Conservation (phyloP, 2,888 invertebrate species). For the Candidula unifasciata region DNA sequence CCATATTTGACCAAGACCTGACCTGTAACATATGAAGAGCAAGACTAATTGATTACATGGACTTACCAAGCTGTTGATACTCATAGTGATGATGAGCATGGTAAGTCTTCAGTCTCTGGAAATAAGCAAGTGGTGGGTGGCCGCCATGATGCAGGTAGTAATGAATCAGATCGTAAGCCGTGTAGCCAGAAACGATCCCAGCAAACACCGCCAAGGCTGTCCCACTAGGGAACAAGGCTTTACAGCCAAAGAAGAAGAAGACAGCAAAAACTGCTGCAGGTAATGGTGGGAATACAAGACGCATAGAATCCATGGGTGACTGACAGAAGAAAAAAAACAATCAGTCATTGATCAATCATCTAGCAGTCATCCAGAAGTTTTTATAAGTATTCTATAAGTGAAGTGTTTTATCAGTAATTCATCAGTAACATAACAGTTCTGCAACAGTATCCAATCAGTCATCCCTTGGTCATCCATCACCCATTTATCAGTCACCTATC, state of each 20-base stretch:
- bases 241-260: conserved; percentile 74
- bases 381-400: no score
- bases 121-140: conserved; percentile 72
- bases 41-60: no score
- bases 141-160: conserved; percentile 79
- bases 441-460: no score
- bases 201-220: conserved; percentile 70
- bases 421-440: no score
- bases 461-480: no score
- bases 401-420: no score
- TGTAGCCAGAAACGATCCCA: conserved; percentile 75
- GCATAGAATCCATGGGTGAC: conserved; percentile 78
- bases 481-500: no score
- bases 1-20: no score
- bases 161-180: conserved; percentile 78
- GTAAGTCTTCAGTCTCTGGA: conserved; percentile 78
- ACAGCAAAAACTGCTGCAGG: conserved; percentile 75
- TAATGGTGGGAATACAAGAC: conserved; percentile 79
- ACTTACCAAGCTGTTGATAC: conserved; percentile 76
- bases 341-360: neutral
- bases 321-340: conserved; percentile 59
- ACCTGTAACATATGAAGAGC: no score
- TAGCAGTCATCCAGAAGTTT: neutral
- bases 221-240: conserved; percentile 68
- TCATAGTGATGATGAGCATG: conserved; percentile 79